These are phyloP conservation scores for Muscicapa adusta DNA, from an alignment of 2,113 vertebrate species.

Conservation along the genomic window DNA sequence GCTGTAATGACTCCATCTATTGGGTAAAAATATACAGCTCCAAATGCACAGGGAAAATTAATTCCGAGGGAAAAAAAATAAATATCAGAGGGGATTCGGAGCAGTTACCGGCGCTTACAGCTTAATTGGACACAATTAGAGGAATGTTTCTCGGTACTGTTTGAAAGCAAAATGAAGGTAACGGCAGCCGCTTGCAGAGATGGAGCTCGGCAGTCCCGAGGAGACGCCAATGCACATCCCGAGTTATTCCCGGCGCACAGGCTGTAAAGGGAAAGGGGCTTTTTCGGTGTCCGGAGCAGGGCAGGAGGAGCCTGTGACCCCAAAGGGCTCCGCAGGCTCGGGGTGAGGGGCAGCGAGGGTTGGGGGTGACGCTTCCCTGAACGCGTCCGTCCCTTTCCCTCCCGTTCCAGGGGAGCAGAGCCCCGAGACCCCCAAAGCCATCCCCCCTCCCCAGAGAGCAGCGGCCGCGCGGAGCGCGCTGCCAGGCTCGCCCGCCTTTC, in stretches of 20 bases:
- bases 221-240: accelerated
- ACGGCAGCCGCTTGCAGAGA: not conserved
- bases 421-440: not conserved
- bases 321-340: not conserved
- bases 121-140: slow-evolving; percentile 35
- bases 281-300: not conserved
- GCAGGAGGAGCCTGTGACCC: not conserved
- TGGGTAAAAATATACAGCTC: slow-evolving; percentile 24
- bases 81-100: not conserved
- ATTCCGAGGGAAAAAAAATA: not conserved
- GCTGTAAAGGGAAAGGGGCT: not conserved
- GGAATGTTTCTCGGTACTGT: not conserved
- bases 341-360: not conserved
- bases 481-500: not conserved
- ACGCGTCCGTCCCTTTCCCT: not conserved
- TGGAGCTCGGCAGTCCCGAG: not conserved
- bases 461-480: not conserved
- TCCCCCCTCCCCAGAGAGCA: not conserved
- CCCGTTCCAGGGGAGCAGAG: not conserved
- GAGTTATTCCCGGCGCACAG: not conserved
- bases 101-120: slow-evolving; percentile 5
- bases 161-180: not conserved
- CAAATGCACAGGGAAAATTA: not conserved
- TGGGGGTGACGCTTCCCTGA: not conserved
- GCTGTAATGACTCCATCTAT: slow-evolving; percentile 57